Evolutionary conservation across 92 coral and sea anemone genomes (phyloP).

Genomic region (Porites lobata): DNA sequence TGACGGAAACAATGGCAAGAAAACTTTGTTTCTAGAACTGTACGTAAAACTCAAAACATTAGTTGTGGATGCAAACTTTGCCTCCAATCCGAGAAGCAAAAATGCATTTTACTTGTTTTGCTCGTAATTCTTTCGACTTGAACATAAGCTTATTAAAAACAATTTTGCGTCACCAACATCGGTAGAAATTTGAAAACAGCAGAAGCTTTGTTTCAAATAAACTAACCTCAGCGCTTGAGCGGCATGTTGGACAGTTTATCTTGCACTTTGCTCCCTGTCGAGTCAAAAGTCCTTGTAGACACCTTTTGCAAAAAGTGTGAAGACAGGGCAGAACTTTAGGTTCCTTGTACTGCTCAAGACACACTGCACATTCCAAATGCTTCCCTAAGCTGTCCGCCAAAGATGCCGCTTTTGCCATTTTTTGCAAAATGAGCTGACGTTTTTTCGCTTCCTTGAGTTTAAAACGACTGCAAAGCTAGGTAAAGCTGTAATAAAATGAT

Average conservation of each 20-base stretch:
- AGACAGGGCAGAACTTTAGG: constrained; percentile 62
- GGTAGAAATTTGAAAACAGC: too few species aligned
- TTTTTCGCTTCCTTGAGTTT: background rate
- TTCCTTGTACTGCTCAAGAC: constrained; percentile 55
- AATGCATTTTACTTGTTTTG: too few species aligned
- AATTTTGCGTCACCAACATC: too few species aligned
- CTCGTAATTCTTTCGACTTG: too few species aligned
- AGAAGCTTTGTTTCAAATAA: background rate
- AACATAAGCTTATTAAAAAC: too few species aligned
- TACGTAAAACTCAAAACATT: too few species aligned
- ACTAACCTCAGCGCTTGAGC: constrained; percentile 44
- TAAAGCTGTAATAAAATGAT: too few species aligned
- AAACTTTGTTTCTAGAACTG: too few species aligned
- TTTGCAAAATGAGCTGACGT: background rate
- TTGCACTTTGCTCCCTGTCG: background rate
- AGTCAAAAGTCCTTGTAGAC: constrained; percentile 30
- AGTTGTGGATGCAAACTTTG: too few species aligned
- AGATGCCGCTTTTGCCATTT: constrained; percentile 17
- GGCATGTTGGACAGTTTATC: constrained; percentile 50
- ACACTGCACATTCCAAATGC: constrained; percentile 60
- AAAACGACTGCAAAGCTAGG: background rate
- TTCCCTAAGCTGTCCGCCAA: constrained; percentile 37
- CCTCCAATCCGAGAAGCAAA: too few species aligned
- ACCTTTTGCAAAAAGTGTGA: constrained; percentile 52
- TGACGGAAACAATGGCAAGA: too few species aligned